Evolutionary conservation across 1,140 invertebrate genomes (phyloP), one percentile per base, ranked within the genome.

Genomic region (Cherax quadricarinatus): DNA sequence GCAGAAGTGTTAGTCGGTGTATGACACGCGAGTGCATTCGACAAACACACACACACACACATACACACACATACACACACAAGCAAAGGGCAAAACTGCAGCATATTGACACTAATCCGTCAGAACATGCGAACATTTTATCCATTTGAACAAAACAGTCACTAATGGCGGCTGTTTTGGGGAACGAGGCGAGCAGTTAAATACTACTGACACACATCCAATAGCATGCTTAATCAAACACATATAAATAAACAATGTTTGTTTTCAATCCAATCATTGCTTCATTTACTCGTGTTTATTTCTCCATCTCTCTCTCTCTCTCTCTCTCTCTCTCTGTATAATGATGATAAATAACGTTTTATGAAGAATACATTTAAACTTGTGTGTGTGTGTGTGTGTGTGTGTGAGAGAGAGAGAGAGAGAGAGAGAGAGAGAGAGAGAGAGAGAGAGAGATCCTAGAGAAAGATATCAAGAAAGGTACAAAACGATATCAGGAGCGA

Each of bases 131-230:
- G 10, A 4, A 2, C 9, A 51, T 51, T 51, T 51, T 18, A 81
- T 18, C 5, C 5, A 51, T 81, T 81, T 81, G 6, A 53, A 53
- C 41, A 81, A 51, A 75, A 75, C 18, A 75, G 24, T 75, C n/a
- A 75, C 70, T 75, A 75, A 75, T 75, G 70, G 70, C 18, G n/a
- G n/a, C 18, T 75, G 70, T 75, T 75, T 24, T 75, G 18, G 70
- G 70, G n/a, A 30, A 21, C 7, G 70, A 30, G 2, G 18, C 7
- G 18, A 7, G 70, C 18, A 24, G 7, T n/a, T 75, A 75, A 75
- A 75, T 75, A n/a, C 24, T 21, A 24, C 12, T 75, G 70, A 75
- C 70, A 30, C 18, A 30, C 24, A 9, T 75, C 24, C 12, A 75
- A 30, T 75, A 75, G 24, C 18, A 75, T 75, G 24, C 70, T 30